These are phyloP conservation scores for Montipora foliosa DNA, from an alignment of 64 coral and sea anemone species.

Conservation along the genomic window DNA sequence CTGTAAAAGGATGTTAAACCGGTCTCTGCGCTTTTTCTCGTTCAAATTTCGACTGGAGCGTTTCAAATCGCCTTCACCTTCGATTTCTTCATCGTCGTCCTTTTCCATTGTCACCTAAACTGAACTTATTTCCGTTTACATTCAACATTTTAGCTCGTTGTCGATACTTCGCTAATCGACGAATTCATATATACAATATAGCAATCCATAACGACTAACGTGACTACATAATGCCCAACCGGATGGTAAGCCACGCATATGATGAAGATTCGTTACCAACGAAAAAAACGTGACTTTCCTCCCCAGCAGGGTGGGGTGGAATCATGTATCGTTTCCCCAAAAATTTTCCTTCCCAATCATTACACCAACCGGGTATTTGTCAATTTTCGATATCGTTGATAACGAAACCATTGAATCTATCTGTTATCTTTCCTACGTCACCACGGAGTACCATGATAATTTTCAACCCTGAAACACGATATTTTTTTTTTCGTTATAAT, in stretches of 20 bases:
- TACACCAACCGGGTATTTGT: not conserved
- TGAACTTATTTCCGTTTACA: not conserved
- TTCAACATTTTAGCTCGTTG: not conserved
- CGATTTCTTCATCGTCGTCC: constrained; percentile 7
- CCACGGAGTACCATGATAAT: no score
- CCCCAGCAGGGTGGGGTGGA: not conserved
- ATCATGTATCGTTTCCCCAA: not conserved
- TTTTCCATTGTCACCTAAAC: not conserved
- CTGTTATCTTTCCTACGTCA: no score
- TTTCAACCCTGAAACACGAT: not conserved
- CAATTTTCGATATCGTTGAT: not conserved
- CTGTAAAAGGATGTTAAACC: constrained; percentile 59
- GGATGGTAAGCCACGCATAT: not conserved
- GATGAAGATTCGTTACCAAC: not conserved
- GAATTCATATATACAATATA: not conserved
- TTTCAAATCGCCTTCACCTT: constrained; percentile 23
- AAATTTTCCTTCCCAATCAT: not conserved
- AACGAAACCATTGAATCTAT: not conserved
- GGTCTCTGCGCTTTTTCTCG: constrained; percentile 70
- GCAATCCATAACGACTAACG: not conserved
- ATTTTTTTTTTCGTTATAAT: not conserved
- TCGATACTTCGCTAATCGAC: not conserved
- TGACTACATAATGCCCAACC: not conserved
- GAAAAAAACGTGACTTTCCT: not conserved
- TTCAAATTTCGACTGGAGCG: constrained; percentile 64